phyloP scores from a whole-genome alignment of 2,113 vertebrate species.

The Oreotragus oreotragus region DNA sequence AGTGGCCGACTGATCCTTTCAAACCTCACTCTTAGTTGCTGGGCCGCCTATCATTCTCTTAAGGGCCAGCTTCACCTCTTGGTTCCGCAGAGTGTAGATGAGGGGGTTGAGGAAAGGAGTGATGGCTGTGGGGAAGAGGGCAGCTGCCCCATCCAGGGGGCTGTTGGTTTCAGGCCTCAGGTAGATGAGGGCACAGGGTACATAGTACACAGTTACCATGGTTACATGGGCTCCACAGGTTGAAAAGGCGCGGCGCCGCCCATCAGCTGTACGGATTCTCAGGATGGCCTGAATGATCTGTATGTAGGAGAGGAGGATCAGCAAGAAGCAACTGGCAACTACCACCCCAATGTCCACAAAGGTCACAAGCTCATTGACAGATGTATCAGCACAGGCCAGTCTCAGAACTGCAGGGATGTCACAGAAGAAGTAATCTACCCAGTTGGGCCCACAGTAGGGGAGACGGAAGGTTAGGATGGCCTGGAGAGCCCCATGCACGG shows the following conservation, averaged over 20 bases:
- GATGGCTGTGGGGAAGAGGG: slow-evolving; percentile 69
- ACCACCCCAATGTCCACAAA: slow-evolving; percentile 67
- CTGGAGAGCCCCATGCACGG: slow-evolving; percentile 60
- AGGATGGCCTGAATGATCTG: slow-evolving; percentile 65
- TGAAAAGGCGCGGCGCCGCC: slow-evolving; percentile 57
- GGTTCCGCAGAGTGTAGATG: slow-evolving; percentile 68
- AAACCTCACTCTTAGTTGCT: neutral
- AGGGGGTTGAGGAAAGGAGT: slow-evolving; percentile 72
- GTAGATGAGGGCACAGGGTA: slow-evolving; percentile 71
- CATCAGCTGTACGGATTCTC: slow-evolving; percentile 53
- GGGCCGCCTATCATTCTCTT: slow-evolving; percentile 18
- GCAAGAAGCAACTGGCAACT: slow-evolving; percentile 63
- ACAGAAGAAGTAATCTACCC: slow-evolving; percentile 73
- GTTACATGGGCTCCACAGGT: slow-evolving; percentile 72
- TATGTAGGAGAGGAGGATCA: slow-evolving; percentile 69
- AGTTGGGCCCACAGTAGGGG: slow-evolving; percentile 71
- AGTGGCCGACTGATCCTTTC: neutral
- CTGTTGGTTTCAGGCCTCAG: slow-evolving; percentile 59
- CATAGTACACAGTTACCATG: slow-evolving; percentile 65
- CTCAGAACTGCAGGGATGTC: slow-evolving; percentile 71
- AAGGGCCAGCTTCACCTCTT: slow-evolving; percentile 68
- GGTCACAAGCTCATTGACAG: slow-evolving; percentile 40
- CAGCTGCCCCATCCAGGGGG: slow-evolving; percentile 48
- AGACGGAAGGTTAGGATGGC: slow-evolving; percentile 63
- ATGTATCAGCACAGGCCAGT: slow-evolving; percentile 69